Percentiles rank a stretch among this genome's conserved stretches.
These are phyloP conservation scores for Hyppa rectilinea DNA, from an alignment of 2,888 invertebrate species.

Conservation along the genomic window DNA sequence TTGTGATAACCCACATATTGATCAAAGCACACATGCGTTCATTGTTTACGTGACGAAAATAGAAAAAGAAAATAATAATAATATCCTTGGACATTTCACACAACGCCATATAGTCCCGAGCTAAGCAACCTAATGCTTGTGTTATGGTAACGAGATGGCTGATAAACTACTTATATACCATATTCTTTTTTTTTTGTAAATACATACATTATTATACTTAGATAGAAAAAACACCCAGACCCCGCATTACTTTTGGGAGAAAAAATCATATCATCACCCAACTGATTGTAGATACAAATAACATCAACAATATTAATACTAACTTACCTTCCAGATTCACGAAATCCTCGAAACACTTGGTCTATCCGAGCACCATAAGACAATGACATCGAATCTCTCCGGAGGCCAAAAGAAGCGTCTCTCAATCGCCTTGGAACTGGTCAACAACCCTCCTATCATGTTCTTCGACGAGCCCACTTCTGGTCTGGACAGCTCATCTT, in stretches of 20 bases:
- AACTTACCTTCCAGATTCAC: constrained; percentile 92
- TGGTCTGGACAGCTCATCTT: constrained; percentile 98
- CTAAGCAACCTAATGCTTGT: no score
- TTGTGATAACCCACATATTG: no score
- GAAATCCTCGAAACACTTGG: constrained; percentile 97
- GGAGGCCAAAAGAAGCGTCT: constrained; percentile 99
- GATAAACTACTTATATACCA: no score
- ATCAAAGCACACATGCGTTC: background rate
- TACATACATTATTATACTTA: no score
- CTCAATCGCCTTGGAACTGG: constrained; percentile 98
- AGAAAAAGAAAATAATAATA: no score
- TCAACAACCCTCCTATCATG: constrained; percentile 99
- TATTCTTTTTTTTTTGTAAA: no score
- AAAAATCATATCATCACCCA: no score
- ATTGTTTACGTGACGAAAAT: background rate
- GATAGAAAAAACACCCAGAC: no score
- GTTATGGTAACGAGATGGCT: no score
- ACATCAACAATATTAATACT: background rate
- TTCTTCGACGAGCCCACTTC: constrained; percentile 99
- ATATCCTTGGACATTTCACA: no score
- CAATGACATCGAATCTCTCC: constrained; percentile 97
- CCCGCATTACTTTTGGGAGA: no score
- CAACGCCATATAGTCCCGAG: no score
- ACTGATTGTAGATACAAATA: background rate
- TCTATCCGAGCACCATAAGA: constrained; percentile 95